Base-by-base conservation (phyloP, 2,888 invertebrate genomes). In the Agonum fuliginosum region DNA sequence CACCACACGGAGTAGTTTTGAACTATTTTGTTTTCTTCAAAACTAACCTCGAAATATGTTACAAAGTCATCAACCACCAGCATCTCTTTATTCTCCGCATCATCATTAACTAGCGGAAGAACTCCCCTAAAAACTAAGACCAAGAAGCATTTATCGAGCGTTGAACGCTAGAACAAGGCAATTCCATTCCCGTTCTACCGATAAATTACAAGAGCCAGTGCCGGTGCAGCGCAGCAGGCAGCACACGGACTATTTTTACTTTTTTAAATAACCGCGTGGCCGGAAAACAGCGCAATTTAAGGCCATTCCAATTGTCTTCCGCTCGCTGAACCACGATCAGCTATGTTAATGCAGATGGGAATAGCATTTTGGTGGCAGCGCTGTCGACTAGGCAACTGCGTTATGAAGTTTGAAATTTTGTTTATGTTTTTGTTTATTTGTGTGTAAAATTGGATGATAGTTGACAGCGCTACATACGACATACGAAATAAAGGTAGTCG, bases 161-260 rank as follows among this genome's bases (percentile, higher is more conserved):
- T 19, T 67, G 37, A 67, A 22, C 41, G 20, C n/a, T 37, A 14
- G 41, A 67, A 67, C 67, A 67, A 67, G 67, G 67, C 67, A 67
- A 67, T 67, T 67, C 67, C 67, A 67, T 67, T 67, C 67, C 34
- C 37, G 67, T 67, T 67, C 34, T 37, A n/a, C 67, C 67, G 22
- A 67, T 67, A 34, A 67, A 67, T 67, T 67, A 67, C 67, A 67
- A 34, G 37, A 37, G 2, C 17, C 67, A 54, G 20, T 54, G 54
- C 37, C 3, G 37, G n/a, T 10, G 37, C 54, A 54, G 24, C 54
- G 30, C 62, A 62, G 30, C 2, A 17, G 20, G n/a, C 19, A 37
- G 19, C 34, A 24, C 30, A 67, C n/a, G 37, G 65, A 54, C 54
- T 54, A 54, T 54, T 54, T 54, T 54, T 54, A 54, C 54, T 27